Conservation (phyloP, 2,113 vertebrate genomes). For the Muntiacus muntjak region DNA sequence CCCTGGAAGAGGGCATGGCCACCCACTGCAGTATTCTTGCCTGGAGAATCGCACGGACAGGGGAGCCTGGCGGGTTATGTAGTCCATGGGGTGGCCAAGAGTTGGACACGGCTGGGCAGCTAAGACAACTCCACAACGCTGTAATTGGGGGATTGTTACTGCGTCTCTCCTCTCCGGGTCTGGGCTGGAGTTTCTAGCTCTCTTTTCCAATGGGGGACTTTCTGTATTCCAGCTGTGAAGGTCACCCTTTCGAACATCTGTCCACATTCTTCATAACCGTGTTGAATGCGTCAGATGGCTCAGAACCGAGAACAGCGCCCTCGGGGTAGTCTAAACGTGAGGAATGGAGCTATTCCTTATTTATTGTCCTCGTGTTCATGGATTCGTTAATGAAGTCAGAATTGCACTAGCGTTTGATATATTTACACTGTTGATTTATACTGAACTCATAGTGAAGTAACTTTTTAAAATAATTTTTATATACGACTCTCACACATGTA, state of each 20-base stretch:
- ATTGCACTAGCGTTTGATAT: not conserved
- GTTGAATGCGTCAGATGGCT: not conserved
- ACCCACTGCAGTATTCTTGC: not conserved
- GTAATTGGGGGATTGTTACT: too few species aligned
- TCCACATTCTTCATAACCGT: accelerated
- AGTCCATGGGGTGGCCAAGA: accelerated
- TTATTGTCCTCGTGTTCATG: not conserved
- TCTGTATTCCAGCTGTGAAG: accelerated
- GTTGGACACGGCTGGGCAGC: accelerated
- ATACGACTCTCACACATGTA: not conserved
- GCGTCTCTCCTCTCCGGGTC: not conserved
- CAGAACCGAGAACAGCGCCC: too few species aligned
- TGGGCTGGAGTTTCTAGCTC: not conserved
- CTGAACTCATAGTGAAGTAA: not conserved
- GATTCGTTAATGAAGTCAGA: not conserved
- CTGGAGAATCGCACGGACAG: not conserved
- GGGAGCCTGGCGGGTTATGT: not conserved
- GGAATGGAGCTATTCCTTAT: not conserved
- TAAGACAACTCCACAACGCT: too few species aligned
- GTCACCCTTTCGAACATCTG: not conserved
- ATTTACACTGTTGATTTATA: not conserved
- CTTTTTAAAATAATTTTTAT: not conserved
- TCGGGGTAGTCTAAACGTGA: accelerated
- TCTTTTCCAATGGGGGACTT: not conserved
- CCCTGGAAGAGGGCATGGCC: not conserved